Percentiles rank a stretch among this genome's conserved stretches.
phyloP scores from a whole-genome alignment of 2,113 vertebrate genomes.

The Corythornis vintsioides region DNA sequence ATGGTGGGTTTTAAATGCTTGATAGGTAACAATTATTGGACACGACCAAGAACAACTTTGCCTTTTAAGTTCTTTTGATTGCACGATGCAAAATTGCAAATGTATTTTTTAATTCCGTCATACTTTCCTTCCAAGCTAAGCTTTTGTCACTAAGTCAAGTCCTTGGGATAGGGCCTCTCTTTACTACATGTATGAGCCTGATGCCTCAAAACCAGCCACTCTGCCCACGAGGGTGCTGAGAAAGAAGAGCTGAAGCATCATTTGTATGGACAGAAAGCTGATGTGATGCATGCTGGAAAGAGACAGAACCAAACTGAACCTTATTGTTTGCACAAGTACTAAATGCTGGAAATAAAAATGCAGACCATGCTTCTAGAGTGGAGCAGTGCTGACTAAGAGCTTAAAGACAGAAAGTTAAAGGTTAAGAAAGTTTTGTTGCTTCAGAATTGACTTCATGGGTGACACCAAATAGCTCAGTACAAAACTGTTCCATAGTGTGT shows the following conservation, averaged over 20 bases:
- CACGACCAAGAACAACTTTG: constrained; percentile 63
- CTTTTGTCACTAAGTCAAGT: background rate
- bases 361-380: background rate
- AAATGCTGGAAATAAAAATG: background rate
- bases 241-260: background rate
- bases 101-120: background rate
- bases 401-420: background rate
- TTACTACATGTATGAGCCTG: accelerated
- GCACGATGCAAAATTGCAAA: background rate
- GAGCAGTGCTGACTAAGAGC: background rate
- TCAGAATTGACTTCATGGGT: background rate
- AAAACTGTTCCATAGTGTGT: background rate
- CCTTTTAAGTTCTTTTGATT: constrained; percentile 52
- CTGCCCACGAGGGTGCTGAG: background rate
- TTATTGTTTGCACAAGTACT: background rate
- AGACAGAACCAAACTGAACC: background rate
- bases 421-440: background rate
- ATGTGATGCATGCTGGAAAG: background rate
- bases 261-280: background rate
- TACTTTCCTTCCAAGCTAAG: background rate
- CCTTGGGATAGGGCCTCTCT: background rate
- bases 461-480: background rate
- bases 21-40: constrained; percentile 62
- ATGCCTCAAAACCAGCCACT: background rate
- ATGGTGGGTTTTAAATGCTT: constrained; percentile 52